Evolutionary conservation across 2,888 invertebrate species (phyloP).

Genomic region (Hyposoter dolosus): DNA sequence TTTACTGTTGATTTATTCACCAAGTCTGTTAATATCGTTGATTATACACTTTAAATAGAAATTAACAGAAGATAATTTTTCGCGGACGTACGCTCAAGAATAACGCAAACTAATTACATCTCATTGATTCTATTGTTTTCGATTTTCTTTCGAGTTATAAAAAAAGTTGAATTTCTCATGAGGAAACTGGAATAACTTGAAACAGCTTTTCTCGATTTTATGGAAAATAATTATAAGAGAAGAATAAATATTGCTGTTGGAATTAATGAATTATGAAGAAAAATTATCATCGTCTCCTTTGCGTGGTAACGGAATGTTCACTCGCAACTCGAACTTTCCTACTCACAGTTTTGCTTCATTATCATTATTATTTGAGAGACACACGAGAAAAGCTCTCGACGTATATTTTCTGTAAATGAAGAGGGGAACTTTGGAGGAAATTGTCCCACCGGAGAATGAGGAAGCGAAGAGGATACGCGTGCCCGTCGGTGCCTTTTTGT

Average conservation of each 20-base stretch:
- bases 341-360: not conserved
- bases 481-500: conserved; percentile 5
- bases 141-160: not conserved
- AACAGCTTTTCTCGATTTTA: not conserved
- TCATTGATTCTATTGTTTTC: not conserved
- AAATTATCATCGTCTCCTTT: not conserved
- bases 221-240: not conserved
- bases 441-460: conserved; percentile 16
- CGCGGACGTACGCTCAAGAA: not conserved
- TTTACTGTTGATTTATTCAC: not conserved
- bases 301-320: conserved; percentile 53
- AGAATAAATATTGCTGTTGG: not conserved
- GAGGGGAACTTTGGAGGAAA: conserved; percentile 6
- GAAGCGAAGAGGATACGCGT: not conserved
- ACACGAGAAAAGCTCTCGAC: conserved; percentile 13
- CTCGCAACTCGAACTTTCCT: conserved; percentile 3
- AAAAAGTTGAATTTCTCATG: not conserved
- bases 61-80: not conserved
- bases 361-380: conserved; percentile 25
- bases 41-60: conserved; percentile 5
- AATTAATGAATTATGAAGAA: not conserved
- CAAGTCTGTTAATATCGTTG: not conserved
- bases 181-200: not conserved
- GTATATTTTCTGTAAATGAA: conserved; percentile 20
- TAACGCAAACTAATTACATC: not conserved